phyloP scores from a whole-genome alignment of 2,888 invertebrate species.

The Drosophila neutralis region DNA sequence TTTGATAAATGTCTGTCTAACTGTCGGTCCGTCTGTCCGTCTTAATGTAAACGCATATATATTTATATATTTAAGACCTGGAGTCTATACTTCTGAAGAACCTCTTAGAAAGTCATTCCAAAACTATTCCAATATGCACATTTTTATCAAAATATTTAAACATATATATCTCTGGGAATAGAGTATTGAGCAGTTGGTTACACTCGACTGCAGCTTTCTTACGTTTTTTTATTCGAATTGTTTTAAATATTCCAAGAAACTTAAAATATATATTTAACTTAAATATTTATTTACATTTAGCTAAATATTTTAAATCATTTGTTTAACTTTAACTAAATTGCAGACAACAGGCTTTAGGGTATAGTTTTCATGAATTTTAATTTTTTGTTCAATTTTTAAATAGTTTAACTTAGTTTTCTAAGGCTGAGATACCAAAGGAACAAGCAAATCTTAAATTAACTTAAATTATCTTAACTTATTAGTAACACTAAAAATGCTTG shows the following conservation, averaged over 20 bases:
- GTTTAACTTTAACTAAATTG: constrained; percentile 28
- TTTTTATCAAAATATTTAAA: background rate
- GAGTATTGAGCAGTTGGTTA: background rate
- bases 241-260: constrained; percentile 15
- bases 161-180: background rate
- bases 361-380: constrained; percentile 29
- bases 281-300: constrained; percentile 62
- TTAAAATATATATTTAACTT: constrained; percentile 29
- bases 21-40: background rate
- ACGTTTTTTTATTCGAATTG: constrained; percentile 23
- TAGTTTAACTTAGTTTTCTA: constrained; percentile 27
- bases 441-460: constrained; percentile 25
- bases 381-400: constrained; percentile 7
- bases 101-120: background rate
- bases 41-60: background rate
- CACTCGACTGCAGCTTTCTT: background rate
- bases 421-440: constrained; percentile 74
- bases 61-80: background rate
- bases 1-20: background rate
- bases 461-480: constrained; percentile 11
- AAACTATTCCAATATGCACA: background rate
- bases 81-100: background rate
- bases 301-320: constrained; percentile 20
- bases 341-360: constrained; percentile 68
- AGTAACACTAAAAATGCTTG: constrained; percentile 48